These are phyloP conservation scores for Urocynchramus pylzowi DNA, from an alignment of 2,113 vertebrate species.

Conservation along the genomic window DNA sequence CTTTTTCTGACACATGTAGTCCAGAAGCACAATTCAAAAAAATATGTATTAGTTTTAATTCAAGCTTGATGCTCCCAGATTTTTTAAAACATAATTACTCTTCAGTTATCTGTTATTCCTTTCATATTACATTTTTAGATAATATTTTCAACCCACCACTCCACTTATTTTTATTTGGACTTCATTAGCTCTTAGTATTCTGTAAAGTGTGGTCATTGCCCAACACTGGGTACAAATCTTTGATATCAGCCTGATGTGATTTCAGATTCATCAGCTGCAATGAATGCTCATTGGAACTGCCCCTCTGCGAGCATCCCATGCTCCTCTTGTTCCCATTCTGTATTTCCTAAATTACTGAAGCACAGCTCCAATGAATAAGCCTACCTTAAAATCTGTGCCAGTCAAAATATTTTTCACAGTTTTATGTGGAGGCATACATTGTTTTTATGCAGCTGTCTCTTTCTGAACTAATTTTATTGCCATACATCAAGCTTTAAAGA, in stretches of 20 bases:
- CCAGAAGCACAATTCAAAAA: neutral
- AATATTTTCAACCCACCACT: neutral
- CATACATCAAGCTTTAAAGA: slow-evolving; percentile 61
- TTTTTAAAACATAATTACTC: neutral
- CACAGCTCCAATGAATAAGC: slow-evolving; percentile 65
- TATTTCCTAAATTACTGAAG: slow-evolving; percentile 71
- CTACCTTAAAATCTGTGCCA: slow-evolving; percentile 42
- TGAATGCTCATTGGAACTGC: slow-evolving; percentile 20
- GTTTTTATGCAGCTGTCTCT: slow-evolving; percentile 48
- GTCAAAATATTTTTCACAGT: slow-evolving; percentile 35
- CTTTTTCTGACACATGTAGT: neutral
- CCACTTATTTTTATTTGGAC: slow-evolving; percentile 9
- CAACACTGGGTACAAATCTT: neutral
- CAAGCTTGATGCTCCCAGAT: neutral
- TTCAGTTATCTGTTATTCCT: neutral
- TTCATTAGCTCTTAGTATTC: neutral
- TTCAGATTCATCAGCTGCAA: slow-evolving; percentile 29
- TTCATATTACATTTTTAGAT: neutral
- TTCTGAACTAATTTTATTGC: slow-evolving; percentile 67
- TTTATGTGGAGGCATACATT: slow-evolving; percentile 45
- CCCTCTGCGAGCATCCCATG: slow-evolving; percentile 42
- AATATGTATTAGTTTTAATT: neutral
- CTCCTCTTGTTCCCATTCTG: slow-evolving; percentile 69
- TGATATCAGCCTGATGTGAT: slow-evolving; percentile 19
- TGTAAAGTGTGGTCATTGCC: neutral